Evolutionary conservation across 2,113 vertebrate genomes (phyloP), one percentile per base, ranked within the genome.

Genomic region (Osmerus mordax): DNA sequence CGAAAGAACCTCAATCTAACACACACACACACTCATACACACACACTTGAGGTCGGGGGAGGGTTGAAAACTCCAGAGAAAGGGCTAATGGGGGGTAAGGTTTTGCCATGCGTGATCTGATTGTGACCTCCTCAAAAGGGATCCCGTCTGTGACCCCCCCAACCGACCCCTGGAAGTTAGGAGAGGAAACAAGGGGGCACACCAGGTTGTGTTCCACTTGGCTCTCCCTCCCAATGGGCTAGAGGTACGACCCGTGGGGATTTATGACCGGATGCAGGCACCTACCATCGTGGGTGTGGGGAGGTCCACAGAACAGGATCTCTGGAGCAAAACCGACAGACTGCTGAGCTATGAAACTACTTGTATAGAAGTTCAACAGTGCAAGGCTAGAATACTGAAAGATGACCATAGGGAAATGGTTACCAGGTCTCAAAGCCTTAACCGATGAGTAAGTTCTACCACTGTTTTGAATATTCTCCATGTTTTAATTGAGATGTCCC

Each of bases 181-280:
- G 23, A 72, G 61, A 72, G 64, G 73, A 62, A 59, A 79, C 76
- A 68, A 65, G 23, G 65, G 74, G 74, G 74, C 55, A 64, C 70
- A 29, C 25, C 51, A 41, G 29, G 68, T 41, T 65, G 80, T 69
- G 56, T 74, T 84, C 75, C 78, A 82, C 60, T 51, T 83, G 79
- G 76, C 67, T 73, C 61, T 69, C 51, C 69, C 54, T 55, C 61
- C 73, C 58, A 73, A 55, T 56, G 52, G 55, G 23, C 66, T 32
- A 65, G 47, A 67, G 54, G 62, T 67, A 69, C 23, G 72, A 65
- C 41, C 65, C 56, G 23, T 60, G 28, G 18, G 54, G 65, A 74
- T 84, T 81, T 79, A 86, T 71, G 32, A 51, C 28, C 23, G 18
- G 63, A 71, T 53, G 62, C 47, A 70, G 47, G 61, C 28, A 65